Evolutionary conservation across 2,113 vertebrate genomes (phyloP).

Genomic region (Raphicerus campestris): DNA sequence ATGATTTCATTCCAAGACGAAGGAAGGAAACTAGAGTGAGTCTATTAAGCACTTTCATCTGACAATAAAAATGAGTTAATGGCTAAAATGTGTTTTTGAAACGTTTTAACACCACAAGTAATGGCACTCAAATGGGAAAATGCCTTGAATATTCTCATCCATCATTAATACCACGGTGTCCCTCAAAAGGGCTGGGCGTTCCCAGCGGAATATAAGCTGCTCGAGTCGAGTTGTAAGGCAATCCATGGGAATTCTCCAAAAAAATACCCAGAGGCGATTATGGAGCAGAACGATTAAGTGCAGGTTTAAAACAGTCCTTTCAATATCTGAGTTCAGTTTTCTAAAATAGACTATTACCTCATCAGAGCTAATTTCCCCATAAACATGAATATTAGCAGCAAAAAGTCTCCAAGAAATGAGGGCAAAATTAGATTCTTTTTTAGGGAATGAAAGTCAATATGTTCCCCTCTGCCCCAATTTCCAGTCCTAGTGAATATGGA

Average conservation of each 20-base stretch:
- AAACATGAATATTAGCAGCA: slow-evolving; percentile 8
- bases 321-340: slow-evolving; percentile 49
- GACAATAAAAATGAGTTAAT: slow-evolving; percentile 74
- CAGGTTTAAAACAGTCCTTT: slow-evolving; percentile 34
- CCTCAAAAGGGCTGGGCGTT: background rate
- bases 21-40: slow-evolving; percentile 42
- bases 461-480: background rate
- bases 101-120: slow-evolving; percentile 59
- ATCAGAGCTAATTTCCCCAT: slow-evolving; percentile 39
- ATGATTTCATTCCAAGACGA: slow-evolving; percentile 56
- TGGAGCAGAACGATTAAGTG: background rate
- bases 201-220: background rate
- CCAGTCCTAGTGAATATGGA: background rate
- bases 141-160: slow-evolving; percentile 54
- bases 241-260: slow-evolving; percentile 24
- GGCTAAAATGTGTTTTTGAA: slow-evolving; percentile 68
- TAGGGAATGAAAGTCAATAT: background rate
- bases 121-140: slow-evolving; percentile 54
- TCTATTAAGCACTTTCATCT: slow-evolving; percentile 68
- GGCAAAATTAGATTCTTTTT: background rate
- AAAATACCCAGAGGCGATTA: background rate
- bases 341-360: slow-evolving; percentile 53
- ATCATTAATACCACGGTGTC: slow-evolving; percentile 35
- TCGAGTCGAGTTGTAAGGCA: background rate
- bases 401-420: slow-evolving; percentile 24